Base-by-base conservation (phyloP, 1,140 invertebrate species). In the Phortica variegata region DNA sequence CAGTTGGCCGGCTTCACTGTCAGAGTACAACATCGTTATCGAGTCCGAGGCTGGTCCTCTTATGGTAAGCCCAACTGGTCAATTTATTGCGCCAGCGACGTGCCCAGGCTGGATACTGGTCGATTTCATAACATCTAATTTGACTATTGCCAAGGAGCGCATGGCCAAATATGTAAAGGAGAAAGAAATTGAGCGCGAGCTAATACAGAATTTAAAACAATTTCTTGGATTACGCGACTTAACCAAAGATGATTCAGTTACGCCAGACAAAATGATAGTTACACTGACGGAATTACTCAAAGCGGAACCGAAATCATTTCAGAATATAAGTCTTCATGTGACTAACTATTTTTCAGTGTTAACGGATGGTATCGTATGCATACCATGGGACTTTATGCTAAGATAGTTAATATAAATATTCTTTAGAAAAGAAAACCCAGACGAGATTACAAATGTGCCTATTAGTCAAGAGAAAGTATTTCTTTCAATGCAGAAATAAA, bases 331-430 rank as follows among this genome's bases (percentile, higher is more conserved):
- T 60, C 65, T 97, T 0, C 86, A 86, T 70, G 84, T 96, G 20
- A 89, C 91, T 1, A 90, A 92, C 68, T 96, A 95, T 76, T 96
- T 95, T 71, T 91, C 92, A 0, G 87, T 97, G 10, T 81, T 94
- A 65, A 86, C 87, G 5, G 93, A 95, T 77, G 93, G 93, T 3
- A 85, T 91, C 50, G 82, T 95, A 44, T 95, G 91, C 70, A 88
- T 97, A 65, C 93, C 93, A 12, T 95, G 92, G 91, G 88, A 96
- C 75, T 96, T 90, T 83, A 86, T 52, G 43, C 54, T 56, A 21
- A 63, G 58, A 21, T 68, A 63, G 57, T 15, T 15, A 15, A 34
- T n/a, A 5, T 15, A 34, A 15, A 12, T 29, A 29, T 29, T 7
- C 26, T 12, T 29, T 29, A 12, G 26, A 6, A 7, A 12, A 12